Evolutionary conservation across 2,888 invertebrate genomes (phyloP), one percentile per base, ranked within the genome.

Genomic region (Panopea generosa): DNA sequence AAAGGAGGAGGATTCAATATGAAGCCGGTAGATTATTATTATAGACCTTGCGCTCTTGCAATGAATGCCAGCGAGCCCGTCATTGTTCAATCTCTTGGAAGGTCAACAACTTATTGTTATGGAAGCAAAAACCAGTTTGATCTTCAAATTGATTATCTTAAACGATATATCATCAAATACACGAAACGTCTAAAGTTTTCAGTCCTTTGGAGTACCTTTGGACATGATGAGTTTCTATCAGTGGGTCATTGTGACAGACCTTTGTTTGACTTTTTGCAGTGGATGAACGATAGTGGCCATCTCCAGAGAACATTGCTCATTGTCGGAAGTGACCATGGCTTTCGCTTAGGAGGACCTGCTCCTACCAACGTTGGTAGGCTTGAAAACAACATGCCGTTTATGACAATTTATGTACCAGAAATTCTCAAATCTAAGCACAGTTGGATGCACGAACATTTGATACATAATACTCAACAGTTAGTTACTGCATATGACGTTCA

Each of bases 301-400:
- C 72, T 89, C 0, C 75, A 86, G 4, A 88, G 89, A 69, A 84
- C 89, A 0, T 69, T 90, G 1, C 49, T 91, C 0, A 56, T 90
- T 14, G 86, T 87, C 52, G 88, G 97, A 93, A 97, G 97, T 91
- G 98, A 98, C 90, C 98, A 98, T 89, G 98, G 98, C 0, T 95
- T 97, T 68, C 94, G 98, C 72, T 97, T 96, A 95, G 98, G 97
- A 1, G 94, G 94, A 2, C 96, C 97, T 83, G 94, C 97, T 7
- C 94, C 94, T 82, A 97, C 97, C 0, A 96, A 96, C 91, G 96
- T 97, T 43, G 93, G 93, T 0, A 90, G 92, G 90, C 94, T 97
- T 89, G 98, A 98, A 92, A 98, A 97, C 90, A 95, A 97, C 53
- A 94, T 97, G 61, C 98, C 98, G 0, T 95, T 97, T 81, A 93